Percentiles rank a stretch among this genome's conserved stretches.
phyloP scores from a whole-genome alignment of 2,888 invertebrate genomes.

The Phaedon cochleariae region DNA sequence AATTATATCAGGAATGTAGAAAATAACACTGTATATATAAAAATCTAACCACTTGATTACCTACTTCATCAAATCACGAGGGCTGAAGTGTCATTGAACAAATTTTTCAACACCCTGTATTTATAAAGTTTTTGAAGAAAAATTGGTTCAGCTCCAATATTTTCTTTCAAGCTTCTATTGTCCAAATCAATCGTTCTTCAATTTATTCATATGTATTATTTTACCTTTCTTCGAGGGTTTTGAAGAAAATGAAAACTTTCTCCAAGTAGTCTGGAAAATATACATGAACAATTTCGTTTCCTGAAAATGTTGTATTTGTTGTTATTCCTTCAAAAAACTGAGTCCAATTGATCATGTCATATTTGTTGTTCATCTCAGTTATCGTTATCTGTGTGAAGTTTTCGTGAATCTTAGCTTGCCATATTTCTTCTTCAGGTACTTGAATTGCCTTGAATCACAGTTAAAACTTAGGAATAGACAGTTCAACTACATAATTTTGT shows the following conservation, averaged over 20 bases:
- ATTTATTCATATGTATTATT: background rate
- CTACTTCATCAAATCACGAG: too few species aligned
- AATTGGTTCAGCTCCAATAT: too few species aligned
- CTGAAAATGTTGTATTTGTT: constrained; percentile 13
- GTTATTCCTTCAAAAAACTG: constrained; percentile 18
- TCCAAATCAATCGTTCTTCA: background rate
- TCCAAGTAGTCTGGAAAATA: constrained; percentile 7
- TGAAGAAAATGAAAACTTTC: constrained; percentile 9
- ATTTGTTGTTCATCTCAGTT: constrained; percentile 10
- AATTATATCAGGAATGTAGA: too few species aligned
- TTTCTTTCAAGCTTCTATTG: too few species aligned
- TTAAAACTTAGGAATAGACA: background rate
- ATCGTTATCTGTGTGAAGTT: constrained; percentile 12
- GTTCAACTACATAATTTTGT: background rate
- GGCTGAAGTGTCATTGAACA: too few species aligned
- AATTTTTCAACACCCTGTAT: too few species aligned
- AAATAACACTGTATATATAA: too few species aligned
- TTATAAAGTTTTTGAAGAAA: too few species aligned
- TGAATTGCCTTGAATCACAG: constrained; percentile 3
- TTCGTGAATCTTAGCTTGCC: background rate
- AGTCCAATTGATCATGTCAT: constrained; percentile 21
- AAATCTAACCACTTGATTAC: too few species aligned
- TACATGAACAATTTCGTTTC: constrained; percentile 16
- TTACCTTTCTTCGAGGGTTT: constrained; percentile 14
- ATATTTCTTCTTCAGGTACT: background rate